Base-by-base conservation (phyloP, 1,140 invertebrate species). In the silkworm (Bombyx mori) region DNA sequence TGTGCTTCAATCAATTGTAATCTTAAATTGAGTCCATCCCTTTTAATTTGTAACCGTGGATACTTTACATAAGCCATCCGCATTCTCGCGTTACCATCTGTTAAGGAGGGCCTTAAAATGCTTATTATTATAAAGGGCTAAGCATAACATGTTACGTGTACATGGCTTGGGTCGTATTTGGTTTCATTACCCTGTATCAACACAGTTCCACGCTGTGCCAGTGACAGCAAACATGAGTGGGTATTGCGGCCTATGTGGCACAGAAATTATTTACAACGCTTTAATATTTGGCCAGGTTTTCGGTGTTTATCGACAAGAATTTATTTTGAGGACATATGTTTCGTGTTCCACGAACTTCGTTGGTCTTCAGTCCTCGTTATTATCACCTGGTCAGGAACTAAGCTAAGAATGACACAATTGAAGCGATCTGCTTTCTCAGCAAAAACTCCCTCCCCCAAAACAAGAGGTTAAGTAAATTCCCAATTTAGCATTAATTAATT, bases 141-240 rank as follows among this genome's bases (percentile, higher is more conserved):
- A 58, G 57, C 57, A 62, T 47, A 58, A 62, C 53, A 62, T 44
- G 44, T 48, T 57, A 42, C 49, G 49, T 26, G 52, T 56, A 59
- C 50, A 3, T 35, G 26, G 26, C 26, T 35, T 5, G 26, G 54
- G 57, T 22, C 57, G 60, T 62, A 65, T 65, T 65, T 65, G 60
- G 60, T 59, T 65, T 65, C 57, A 65, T 65, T 65, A 62, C 63
- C 42, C 57, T 65, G 63, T 62, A 61, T 58, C 54, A 65, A 65
- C 63, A 65, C 52, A 44, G 46, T 45, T 53, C 60, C 60, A 61
- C 48, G 42, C 35, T 45, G 44, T 57, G 45, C 45, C 57, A 18
- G 48, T 50, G 54, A 59, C 62, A 57, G 56, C 56, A 63, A 63
- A 60, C 62, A 63, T 54, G 48, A 63, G 43, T 55, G 51, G 55